Evolutionary conservation across 2,888 invertebrate genomes (phyloP), one percentile per base, ranked within the genome.

Genomic region (Scaeva pyrastri): DNA sequence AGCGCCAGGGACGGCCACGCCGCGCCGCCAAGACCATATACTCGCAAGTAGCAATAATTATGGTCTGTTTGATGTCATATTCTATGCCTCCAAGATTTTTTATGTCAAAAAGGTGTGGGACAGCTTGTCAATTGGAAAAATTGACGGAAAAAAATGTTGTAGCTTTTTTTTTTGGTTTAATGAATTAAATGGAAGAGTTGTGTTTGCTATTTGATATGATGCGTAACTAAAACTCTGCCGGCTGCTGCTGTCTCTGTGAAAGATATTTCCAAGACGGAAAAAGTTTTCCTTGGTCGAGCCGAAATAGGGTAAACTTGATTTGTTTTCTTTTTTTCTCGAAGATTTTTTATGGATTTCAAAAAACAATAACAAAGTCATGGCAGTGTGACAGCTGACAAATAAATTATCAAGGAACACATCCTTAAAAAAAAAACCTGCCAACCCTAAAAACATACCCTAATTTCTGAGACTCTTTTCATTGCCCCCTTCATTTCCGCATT

Each of bases 151-250:
- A 39, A 62, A 43, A 64, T 50, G 52, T 41, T 39, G 39, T 43
- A 78, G 58, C 66, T 72, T 60, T 72, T 52, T 50, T 26, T 58
- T 19, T n/a, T n/a, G n/a, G 50, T 7, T 43, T 11, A 3, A 14
- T 21, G 43, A 64, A 14, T 39, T 39, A 55, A 39, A 75, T 45
- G 58, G 64, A 64, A 71, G 64, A 55, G 76, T 76, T 75, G 48
- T 72, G 72, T 56, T 71, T 81, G 73, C 73, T 50, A 82, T 86
- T 78, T 31, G 64, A 78, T 66, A 74, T 74, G 76, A 82, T 48
- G 86, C 82, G 70, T 78, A 74, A 71, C 77, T 73, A 86, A 73
- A 86, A 77, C 73, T 82, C 86, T 73, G 70, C 60, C 73, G 77
- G 16, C 36, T 52, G 39, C 31, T 21, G 62, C 60, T 77, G 85